Base-by-base conservation (phyloP, 2,888 invertebrate species). In the Mylabris sibirica region DNA sequence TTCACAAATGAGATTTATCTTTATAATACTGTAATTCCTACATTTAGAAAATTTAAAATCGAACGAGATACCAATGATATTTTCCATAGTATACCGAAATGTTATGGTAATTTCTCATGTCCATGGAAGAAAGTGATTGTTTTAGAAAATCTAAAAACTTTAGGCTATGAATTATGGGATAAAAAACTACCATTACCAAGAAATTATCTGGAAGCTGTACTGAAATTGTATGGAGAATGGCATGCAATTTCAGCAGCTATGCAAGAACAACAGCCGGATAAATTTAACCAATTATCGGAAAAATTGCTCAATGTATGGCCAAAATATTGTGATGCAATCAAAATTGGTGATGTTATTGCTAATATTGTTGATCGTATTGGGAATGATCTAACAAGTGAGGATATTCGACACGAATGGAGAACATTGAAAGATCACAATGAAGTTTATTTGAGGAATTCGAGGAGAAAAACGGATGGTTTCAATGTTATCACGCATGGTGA, bases 201-300 rank as follows among this genome's bases (percentile, higher is more conserved):
- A 14, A 69, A 76, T 20, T 80, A 80, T 62, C 63, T 79, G 0
- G 67, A 66, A n/a, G 30, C 78, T 14, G 76, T 78, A 35, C 60
- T 81, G 26, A 14, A 38, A 69, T 34, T 65, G 63, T 75, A 78
- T 34, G 81, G 74, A 1, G 73, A 74, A 60, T 67, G 22, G 12
- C 66, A 63, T 63, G 66, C 66, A n/a, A 35, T 35, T 35, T 35
- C 35, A 3, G 30, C 5, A 11, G 30, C 60, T 12, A 60, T 53
- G 53, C 49, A 20, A 20, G 49, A 49, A 2, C 53, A 22, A 53
- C 11, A 53, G 11, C 12, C 12, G 22, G 22, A 53, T 4, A 22
- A 53, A 35, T 79, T 76, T 62, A 49, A 75, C 4, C 60, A 72
- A 20, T 59, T 79, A 20, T 57, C 60, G 0, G 59, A 59, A 0